Conservation (phyloP, 2,113 vertebrate species). For the Sigmodon hispidus region DNA sequence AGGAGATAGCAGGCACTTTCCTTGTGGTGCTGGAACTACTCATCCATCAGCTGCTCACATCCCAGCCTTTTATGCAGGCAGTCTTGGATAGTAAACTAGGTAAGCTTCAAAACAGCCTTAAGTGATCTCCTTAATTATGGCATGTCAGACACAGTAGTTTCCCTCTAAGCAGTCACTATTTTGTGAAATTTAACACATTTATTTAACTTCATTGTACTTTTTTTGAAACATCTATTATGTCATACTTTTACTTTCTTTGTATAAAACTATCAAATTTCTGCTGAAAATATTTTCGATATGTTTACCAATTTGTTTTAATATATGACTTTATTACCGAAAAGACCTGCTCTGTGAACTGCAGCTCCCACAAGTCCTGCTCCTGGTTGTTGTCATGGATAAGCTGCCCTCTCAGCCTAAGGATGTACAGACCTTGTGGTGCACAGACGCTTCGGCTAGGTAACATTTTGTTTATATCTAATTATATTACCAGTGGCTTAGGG, state of each 20-base stretch:
- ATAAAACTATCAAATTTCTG: constrained; percentile 13
- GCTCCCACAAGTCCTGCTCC: constrained; percentile 92
- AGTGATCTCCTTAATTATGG: not conserved
- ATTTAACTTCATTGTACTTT: constrained; percentile 43
- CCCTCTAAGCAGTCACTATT: not conserved
- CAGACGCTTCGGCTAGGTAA: constrained; percentile 84
- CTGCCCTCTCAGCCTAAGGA: constrained; percentile 89
- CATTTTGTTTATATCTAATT: not conserved
- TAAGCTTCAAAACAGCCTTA: constrained; percentile 81
- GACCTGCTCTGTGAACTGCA: constrained; percentile 87
- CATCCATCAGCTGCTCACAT: constrained; percentile 89
- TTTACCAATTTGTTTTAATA: not conserved
- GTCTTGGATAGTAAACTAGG: constrained; percentile 87
- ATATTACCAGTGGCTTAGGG: not conserved
- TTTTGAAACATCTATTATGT: constrained; percentile 5
- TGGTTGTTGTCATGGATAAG: constrained; percentile 89
- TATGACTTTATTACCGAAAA: constrained; percentile 73
- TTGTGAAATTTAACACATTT: not conserved
- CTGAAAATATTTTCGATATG: not conserved
- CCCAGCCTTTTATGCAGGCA: constrained; percentile 88
- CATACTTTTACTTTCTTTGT: not conserved
- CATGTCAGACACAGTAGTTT: not conserved
- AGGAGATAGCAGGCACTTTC: constrained; percentile 90
- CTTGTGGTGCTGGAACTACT: constrained; percentile 91
- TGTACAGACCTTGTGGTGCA: constrained; percentile 90